Percentiles rank a stretch among this genome's conserved stretches.
Conservation (phyloP, 2,113 vertebrate species). For the Mola mola region DNA sequence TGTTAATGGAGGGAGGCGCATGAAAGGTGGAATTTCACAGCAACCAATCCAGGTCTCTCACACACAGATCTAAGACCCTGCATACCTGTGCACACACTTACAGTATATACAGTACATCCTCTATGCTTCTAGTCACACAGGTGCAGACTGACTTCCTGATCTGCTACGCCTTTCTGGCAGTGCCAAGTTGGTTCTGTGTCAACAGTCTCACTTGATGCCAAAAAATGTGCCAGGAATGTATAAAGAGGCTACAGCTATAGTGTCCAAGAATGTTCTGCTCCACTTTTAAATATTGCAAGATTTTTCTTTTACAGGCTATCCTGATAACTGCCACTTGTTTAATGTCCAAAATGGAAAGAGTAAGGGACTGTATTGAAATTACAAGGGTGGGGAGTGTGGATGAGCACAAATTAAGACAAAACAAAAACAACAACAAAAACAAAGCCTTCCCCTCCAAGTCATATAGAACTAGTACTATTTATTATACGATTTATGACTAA, state of each 20-base stretch:
- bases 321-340: neutral
- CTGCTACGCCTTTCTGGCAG: constrained; percentile 36
- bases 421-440: neutral
- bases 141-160: constrained; percentile 49
- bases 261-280: constrained; percentile 8
- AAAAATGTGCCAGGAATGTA: constrained; percentile 50
- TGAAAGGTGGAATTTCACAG: constrained; percentile 68
- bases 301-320: constrained; percentile 1
- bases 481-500: no score
- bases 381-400: neutral
- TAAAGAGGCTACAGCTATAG: constrained; percentile 22
- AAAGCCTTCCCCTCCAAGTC: neutral
- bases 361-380: constrained; percentile 3
- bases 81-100: constrained; percentile 37
- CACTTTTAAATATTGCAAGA: constrained; percentile 15
- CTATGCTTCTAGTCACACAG: constrained; percentile 51
- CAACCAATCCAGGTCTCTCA: constrained; percentile 22
- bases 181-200: constrained; percentile 60
- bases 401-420: neutral
- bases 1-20: constrained; percentile 49
- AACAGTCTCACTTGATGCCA: constrained; percentile 38
- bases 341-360: neutral
- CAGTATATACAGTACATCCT: constrained; percentile 46
- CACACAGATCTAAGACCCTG: constrained; percentile 35
- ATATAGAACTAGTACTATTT: no score